A percentile compares a stretch with the other conserved stretches of the same genome.
These are phyloP conservation scores for Triplophysa rosa DNA, from an alignment of 2,113 vertebrate species.

Conservation along the genomic window DNA sequence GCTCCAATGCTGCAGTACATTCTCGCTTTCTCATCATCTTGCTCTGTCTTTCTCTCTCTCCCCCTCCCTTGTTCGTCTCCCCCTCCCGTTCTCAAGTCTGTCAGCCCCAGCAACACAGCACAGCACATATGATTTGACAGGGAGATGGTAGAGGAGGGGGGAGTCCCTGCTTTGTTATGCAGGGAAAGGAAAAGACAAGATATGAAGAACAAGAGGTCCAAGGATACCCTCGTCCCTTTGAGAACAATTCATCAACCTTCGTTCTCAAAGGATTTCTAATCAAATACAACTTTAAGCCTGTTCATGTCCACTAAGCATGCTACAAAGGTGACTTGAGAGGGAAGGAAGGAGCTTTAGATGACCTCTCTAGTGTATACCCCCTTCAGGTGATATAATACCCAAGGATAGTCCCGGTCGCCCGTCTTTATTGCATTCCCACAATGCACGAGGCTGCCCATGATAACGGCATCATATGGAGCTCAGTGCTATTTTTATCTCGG, in stretches of 20 bases:
- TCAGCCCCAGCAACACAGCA: slow-evolving; percentile 71
- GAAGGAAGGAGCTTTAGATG: not conserved
- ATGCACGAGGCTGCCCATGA: slow-evolving; percentile 54
- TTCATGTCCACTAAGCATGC: not conserved
- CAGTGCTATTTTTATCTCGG: slow-evolving; percentile 64
- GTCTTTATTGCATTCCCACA: slow-evolving; percentile 30
- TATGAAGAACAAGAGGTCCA: slow-evolving; percentile 42
- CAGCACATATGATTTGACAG: slow-evolving; percentile 73
- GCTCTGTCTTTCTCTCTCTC: slow-evolving; percentile 26
- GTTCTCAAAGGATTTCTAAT: slow-evolving; percentile 3
- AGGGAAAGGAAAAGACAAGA: slow-evolving; percentile 42
- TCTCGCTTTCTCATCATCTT: slow-evolving; percentile 36
- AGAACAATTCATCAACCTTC: not conserved
- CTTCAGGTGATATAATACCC: not conserved
- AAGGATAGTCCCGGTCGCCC: not conserved
- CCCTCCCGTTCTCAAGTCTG: slow-evolving; percentile 56
- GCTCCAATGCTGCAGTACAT: slow-evolving; percentile 63
- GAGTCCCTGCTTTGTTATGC: slow-evolving; percentile 73
- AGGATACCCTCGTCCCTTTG: slow-evolving; percentile 45
- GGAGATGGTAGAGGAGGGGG: slow-evolving; percentile 75
- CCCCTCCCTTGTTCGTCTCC: slow-evolving; percentile 28
- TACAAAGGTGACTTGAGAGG: not conserved
- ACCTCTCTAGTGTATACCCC: not conserved
- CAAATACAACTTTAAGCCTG: not conserved
- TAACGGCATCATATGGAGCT: slow-evolving; percentile 6